These are phyloP conservation scores for Xestia ashworthii DNA, from an alignment of 2,888 invertebrate genomes.

Conservation along the genomic window DNA sequence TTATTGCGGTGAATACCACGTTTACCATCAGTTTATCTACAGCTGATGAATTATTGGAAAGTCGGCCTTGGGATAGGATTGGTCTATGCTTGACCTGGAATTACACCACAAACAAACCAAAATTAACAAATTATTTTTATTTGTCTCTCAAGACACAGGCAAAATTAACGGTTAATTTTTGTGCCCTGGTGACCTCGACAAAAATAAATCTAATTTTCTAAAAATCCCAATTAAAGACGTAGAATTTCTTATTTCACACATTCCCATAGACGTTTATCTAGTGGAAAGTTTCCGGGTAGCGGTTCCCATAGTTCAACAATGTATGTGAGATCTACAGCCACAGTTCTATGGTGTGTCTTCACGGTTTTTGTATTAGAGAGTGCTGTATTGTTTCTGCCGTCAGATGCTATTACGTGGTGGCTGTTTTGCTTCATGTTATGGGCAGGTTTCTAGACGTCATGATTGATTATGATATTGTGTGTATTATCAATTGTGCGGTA, in stretches of 20 bases:
- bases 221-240: conserved; percentile 44
- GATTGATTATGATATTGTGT: conserved; percentile 48
- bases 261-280: conserved; percentile 65
- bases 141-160: conserved; percentile 6
- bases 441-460: conserved; percentile 55
- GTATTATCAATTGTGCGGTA: conserved; percentile 19
- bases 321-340: conserved; percentile 72
- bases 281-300: conserved; percentile 82
- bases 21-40: background rate
- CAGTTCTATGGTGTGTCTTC: conserved; percentile 70
- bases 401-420: conserved; percentile 55
- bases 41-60: background rate
- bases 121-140: background rate
- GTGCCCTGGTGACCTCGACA: conserved; percentile 29
- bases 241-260: conserved; percentile 64
- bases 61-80: background rate
- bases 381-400: conserved; percentile 70
- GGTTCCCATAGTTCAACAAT: conserved; percentile 77
- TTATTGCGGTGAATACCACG: background rate
- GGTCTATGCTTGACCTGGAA: background rate
- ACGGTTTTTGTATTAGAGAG: conserved; percentile 72
- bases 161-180: background rate
- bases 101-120: background rate
- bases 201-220: conserved; percentile 23
- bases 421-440: conserved; percentile 38